Conservation (phyloP, 2,888 invertebrate genomes). For the Apoda limacodes region DNA sequence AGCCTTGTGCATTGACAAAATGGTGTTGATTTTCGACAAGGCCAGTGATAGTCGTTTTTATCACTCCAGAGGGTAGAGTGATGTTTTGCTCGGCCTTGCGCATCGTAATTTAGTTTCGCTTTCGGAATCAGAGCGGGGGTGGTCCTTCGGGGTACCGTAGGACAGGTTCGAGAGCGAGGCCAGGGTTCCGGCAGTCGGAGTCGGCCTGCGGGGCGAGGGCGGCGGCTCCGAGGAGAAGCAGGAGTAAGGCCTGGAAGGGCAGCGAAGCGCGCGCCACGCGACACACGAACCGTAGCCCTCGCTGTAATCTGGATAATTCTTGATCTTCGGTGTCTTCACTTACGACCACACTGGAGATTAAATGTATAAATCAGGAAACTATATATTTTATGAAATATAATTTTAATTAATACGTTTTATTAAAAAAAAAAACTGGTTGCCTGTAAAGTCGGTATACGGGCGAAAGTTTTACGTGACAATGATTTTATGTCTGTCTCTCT, state of each 20-base stretch:
- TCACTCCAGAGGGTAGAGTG: constrained; percentile 2
- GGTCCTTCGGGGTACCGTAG: constrained; percentile 93
- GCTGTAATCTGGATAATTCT: constrained; percentile 57
- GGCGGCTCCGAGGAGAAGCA: constrained; percentile 92
- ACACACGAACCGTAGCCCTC: constrained; percentile 87
- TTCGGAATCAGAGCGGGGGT: constrained; percentile 71
- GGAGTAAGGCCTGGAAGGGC: constrained; percentile 94
- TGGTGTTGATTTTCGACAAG: background rate
- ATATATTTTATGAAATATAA: background rate
- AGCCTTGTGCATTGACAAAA: background rate
- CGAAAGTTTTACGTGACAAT: too few species aligned
- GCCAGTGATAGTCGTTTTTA: too few species aligned
- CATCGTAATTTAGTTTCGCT: background rate
- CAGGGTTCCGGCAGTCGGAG: constrained; percentile 84
- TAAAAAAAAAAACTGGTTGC: too few species aligned
- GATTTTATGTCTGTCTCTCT: too few species aligned
- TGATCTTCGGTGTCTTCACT: constrained; percentile 37
- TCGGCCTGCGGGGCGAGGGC: constrained; percentile 90
- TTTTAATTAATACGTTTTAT: background rate
- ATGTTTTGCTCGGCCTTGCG: too few species aligned
- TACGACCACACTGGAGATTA: constrained; percentile 31
- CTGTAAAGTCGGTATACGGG: too few species aligned
- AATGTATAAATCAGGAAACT: background rate
- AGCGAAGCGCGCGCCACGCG: constrained; percentile 92
- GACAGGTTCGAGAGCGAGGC: constrained; percentile 85